A percentile compares a stretch with the other conserved stretches of the same genome.
phyloP scores from a whole-genome alignment of 2,888 invertebrate genomes.

The Arrhopalites spinosus region DNA sequence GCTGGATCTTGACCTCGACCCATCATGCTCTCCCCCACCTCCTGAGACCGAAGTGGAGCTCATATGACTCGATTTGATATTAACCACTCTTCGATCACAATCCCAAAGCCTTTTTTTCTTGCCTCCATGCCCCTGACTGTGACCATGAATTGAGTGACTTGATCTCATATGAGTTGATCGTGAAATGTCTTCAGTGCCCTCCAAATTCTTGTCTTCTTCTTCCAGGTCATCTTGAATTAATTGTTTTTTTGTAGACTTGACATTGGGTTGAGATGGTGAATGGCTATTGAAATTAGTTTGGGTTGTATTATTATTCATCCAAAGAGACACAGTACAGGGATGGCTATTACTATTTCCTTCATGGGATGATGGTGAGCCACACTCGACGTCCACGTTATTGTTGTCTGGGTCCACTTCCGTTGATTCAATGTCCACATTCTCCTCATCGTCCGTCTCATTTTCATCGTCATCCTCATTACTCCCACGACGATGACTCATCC shows the following conservation, averaged over 20 bases:
- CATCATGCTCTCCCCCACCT: neutral
- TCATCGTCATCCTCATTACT: neutral
- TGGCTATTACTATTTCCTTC: no score
- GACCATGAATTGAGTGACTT: neutral
- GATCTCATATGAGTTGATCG: neutral
- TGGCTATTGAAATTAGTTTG: neutral
- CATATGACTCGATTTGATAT: neutral
- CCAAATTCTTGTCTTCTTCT: constrained; percentile 13
- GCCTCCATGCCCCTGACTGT: neutral
- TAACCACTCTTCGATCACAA: constrained; percentile 27
- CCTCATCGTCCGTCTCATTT: constrained; percentile 69
- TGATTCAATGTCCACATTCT: constrained; percentile 84
- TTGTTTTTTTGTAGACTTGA: neutral
- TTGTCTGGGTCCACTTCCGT: constrained; percentile 72
- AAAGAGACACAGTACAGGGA: neutral
- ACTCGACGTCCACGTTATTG: neutral
- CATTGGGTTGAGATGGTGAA: neutral
- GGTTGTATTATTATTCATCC: constrained; percentile 32
- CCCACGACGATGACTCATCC: no score
- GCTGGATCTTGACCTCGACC: neutral
- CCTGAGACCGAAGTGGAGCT: neutral
- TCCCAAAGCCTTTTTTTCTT: constrained; percentile 40
- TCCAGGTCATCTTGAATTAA: neutral
- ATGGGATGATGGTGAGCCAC: no score
- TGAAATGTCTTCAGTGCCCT: neutral